phyloP scores from a whole-genome alignment of 2,888 invertebrate genomes.

The Diarsia dahlii region DNA sequence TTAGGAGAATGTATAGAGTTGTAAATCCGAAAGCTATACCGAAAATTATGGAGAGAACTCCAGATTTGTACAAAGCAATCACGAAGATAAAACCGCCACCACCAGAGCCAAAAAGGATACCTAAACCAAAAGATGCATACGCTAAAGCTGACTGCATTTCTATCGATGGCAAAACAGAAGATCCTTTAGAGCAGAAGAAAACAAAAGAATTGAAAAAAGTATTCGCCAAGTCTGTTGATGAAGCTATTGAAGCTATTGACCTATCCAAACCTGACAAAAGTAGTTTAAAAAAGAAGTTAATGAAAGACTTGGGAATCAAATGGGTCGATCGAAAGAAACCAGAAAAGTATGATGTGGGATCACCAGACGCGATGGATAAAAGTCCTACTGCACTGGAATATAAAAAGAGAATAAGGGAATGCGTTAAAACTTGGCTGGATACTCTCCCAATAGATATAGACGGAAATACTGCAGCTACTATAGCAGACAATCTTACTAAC shows the following conservation, averaged over 20 bases:
- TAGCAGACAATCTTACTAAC: background rate
- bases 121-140: background rate
- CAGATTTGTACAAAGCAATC: conserved; percentile 61
- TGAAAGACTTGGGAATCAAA: background rate
- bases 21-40: conserved; percentile 62
- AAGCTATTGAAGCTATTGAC: background rate
- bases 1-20: conserved; percentile 70
- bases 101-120: background rate
- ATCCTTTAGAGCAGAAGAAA: background rate
- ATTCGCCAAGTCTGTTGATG: background rate
- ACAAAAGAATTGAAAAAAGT: background rate
- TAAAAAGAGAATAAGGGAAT: background rate
- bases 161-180: background rate
- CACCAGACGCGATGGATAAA: background rate
- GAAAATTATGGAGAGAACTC: conserved; percentile 57
- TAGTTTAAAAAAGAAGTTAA: background rate
- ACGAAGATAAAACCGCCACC: background rate
- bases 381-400: background rate
- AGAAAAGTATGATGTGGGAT: background rate
- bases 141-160: background rate
- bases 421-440: background rate
- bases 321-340: background rate
- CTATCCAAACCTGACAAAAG: background rate
- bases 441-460: background rate
- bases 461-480: background rate